Evolutionary conservation across 2,888 invertebrate genomes (phyloP).

Genomic region (Cheilosia vernalis): DNA sequence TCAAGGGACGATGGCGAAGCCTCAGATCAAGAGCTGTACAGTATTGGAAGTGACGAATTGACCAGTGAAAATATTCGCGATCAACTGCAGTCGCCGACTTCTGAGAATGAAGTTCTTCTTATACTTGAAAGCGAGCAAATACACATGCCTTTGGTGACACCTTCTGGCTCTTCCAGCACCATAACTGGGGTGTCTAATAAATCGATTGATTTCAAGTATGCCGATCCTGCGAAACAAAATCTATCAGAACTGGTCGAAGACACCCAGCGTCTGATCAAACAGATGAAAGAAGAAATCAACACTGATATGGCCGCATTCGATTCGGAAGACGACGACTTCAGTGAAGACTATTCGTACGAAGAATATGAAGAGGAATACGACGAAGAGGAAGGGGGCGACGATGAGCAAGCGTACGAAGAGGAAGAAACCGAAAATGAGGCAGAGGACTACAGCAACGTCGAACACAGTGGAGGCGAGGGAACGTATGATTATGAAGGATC

Average conservation of each 20-base stretch:
- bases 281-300: slow-evolving; percentile 87
- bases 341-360: slow-evolving; percentile 84
- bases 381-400: slow-evolving; percentile 79
- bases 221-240: slow-evolving; percentile 82
- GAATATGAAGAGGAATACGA: slow-evolving; percentile 80
- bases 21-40: slow-evolving; percentile 79
- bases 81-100: slow-evolving; percentile 76
- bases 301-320: slow-evolving; percentile 85
- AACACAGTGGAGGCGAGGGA: slow-evolving; percentile 54
- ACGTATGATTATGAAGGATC: slow-evolving; percentile 18
- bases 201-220: slow-evolving; percentile 80
- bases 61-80: slow-evolving; percentile 48
- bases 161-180: slow-evolving; percentile 57
- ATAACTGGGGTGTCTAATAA: slow-evolving; percentile 77
- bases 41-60: slow-evolving; percentile 78
- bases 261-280: slow-evolving; percentile 86
- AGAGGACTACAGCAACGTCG: slow-evolving; percentile 17
- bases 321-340: slow-evolving; percentile 84
- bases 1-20: slow-evolving; percentile 75
- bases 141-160: slow-evolving; percentile 13
- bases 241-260: slow-evolving; percentile 85
- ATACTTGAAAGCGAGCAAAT: slow-evolving; percentile 65
- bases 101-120: slow-evolving; percentile 77
- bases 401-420: slow-evolving; percentile 77
- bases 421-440: slow-evolving; percentile 40